A percentile compares a stretch with the other conserved stretches of the same genome.
Conservation (phyloP, 2,797 vertebrate species). For the Antrozous pallidus region DNA sequence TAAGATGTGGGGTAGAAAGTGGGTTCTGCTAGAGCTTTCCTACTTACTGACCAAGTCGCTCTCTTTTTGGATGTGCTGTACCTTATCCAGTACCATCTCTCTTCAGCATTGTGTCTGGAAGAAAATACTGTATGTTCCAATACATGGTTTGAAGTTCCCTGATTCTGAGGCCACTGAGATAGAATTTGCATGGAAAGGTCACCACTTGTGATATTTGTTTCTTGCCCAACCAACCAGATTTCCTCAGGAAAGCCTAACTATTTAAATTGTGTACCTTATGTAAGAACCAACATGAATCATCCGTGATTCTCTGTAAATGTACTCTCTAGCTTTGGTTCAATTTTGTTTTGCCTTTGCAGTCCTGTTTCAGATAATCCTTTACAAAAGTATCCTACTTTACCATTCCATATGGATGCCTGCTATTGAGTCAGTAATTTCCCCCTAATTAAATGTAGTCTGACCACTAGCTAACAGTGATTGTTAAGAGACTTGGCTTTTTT, state of each 20-base stretch:
- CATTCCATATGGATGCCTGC: not conserved
- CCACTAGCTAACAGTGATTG: not conserved
- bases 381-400: not conserved
- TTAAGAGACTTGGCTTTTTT: not conserved
- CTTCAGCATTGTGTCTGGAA: not conserved
- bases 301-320: not conserved
- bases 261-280: not conserved
- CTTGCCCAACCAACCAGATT: not conserved
- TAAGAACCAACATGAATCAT: conserved; percentile 14
- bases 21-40: not conserved
- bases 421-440: not conserved
- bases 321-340: not conserved
- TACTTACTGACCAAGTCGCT: not conserved
- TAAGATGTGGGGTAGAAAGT: not conserved
- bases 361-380: not conserved
- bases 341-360: not conserved
- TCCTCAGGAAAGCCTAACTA: not conserved
- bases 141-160: not conserved
- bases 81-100: not conserved
- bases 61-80: not conserved
- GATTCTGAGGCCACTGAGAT: not conserved
- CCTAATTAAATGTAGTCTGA: not conserved
- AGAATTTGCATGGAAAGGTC: not conserved
- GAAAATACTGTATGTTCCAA: not conserved
- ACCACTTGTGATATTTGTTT: not conserved